Evolutionary conservation across 2,113 vertebrate species (phyloP), one percentile per base, ranked within the genome.

Genomic region (Crotalus viridis): DNA sequence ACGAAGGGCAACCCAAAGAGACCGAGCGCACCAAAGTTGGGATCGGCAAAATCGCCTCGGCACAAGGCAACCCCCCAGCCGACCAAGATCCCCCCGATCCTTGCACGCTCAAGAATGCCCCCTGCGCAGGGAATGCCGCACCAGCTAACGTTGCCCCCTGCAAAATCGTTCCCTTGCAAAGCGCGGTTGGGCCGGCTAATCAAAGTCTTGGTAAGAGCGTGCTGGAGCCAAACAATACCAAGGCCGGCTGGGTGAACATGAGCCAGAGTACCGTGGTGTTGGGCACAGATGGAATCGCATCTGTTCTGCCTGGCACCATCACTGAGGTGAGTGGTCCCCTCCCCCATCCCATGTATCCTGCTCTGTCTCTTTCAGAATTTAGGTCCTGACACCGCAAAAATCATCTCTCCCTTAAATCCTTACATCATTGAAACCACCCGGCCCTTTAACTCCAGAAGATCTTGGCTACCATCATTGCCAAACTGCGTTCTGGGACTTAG

Each of bases 241-340:
- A 97, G 81, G 97, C 97, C 61, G 97, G 98, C 97, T 99, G 99
- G 99, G 98, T 98, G 94, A 97, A 98, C 92, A 98, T 99, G 98
- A 99, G 98, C 97, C 99, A 99, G 97, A 99, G 99, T 91, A 99
- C 99, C 87, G 99, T 99, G 97, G 98, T 99, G 22, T 96, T 99
- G 97, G 98, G 99, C 90, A 97, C 99, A 88, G 99, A 99, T 96
- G 99, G 99, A 74, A 99, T 98, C 98, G 98, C 99, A 59, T 98
- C 98, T 19, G 99, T 99, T 86, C 98, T 98, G 90, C 98, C 99
- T 4, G 98, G 98, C 95, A 97, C 46, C 43, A 89, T 97, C 94
- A 97, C 97, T 26, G 97, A 97, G 98, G 99, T 99, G 98, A 99
- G 99, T 98, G 57, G 92, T 92, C 43, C 43, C 28, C 61, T 55